phyloP scores from a whole-genome alignment of 2,888 invertebrate species.

The Meta bourneti region DNA sequence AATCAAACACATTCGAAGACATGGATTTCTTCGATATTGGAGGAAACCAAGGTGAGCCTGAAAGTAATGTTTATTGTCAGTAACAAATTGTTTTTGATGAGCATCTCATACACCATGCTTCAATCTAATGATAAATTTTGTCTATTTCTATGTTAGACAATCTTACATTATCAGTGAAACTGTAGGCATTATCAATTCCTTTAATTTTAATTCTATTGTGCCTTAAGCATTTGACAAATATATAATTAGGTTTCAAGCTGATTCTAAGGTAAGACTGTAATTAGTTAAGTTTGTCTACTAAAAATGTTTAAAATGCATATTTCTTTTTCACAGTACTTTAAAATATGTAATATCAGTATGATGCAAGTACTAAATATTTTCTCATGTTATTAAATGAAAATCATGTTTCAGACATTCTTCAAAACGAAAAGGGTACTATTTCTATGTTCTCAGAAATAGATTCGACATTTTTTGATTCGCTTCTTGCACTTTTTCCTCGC shows the following conservation, averaged over 20 bases:
- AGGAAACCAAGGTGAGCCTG: conserved; percentile 45
- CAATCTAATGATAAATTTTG: no score
- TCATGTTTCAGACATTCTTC: conserved; percentile 6
- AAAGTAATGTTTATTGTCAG: no score
- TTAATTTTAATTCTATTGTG: no score
- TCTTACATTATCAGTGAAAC: no score
- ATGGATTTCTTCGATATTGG: conserved; percentile 65
- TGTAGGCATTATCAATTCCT: no score
- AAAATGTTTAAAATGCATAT: no score
- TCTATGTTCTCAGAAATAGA: conserved; percentile 58
- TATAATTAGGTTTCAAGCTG: not conserved
- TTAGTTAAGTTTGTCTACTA: no score
- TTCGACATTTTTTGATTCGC: conserved; percentile 68
- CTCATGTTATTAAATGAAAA: not conserved
- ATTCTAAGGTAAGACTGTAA: not conserved
- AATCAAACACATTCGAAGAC: conserved; percentile 56
- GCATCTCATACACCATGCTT: no score
- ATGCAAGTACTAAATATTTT: not conserved
- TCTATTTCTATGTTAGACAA: no score
- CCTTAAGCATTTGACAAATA: not conserved
- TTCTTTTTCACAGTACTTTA: not conserved
- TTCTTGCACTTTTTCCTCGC: no score
- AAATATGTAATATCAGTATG: not conserved
- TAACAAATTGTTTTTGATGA: no score
- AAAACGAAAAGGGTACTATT: conserved; percentile 48